A percentile compares a stretch with the other conserved stretches of the same genome.
phyloP scores from a whole-genome alignment of 2,113 vertebrate species.

The Erythrocebus patas region DNA sequence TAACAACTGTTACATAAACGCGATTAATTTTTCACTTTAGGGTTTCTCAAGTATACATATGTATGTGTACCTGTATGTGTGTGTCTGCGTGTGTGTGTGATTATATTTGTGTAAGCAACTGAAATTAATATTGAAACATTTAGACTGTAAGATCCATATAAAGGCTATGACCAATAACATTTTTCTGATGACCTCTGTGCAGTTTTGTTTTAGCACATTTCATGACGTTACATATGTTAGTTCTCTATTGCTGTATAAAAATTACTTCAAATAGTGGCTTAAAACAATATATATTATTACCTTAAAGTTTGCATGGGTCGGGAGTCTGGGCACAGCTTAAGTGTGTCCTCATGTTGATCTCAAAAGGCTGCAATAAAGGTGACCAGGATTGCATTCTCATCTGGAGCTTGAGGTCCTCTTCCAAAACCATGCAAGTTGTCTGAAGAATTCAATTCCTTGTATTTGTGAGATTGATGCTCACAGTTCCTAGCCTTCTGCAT shows the following conservation, averaged over 20 bases:
- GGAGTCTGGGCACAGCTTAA: neutral
- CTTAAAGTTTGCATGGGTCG: neutral
- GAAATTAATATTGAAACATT: neutral
- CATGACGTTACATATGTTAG: neutral
- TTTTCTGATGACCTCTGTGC: neutral
- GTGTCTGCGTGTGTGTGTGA: neutral
- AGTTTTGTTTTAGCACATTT: neutral
- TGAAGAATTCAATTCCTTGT: neutral
- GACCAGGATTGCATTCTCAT: neutral
- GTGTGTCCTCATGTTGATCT: neutral
- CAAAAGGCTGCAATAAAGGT: neutral
- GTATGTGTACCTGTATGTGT: neutral
- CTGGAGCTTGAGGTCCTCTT: neutral
- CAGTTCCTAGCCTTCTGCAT: neutral
- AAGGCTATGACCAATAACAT: neutral
- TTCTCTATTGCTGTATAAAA: neutral
- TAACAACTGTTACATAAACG: neutral
- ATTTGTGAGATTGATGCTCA: neutral
- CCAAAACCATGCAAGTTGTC: neutral
- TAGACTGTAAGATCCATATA: neutral
- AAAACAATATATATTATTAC: neutral
- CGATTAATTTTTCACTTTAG: neutral
- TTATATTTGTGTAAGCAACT: neutral
- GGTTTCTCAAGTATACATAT: neutral
- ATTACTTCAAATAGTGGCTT: neutral